Percentiles rank a stretch among this genome's conserved stretches.
Conservation (phyloP, 2,888 invertebrate species). For the Diachrysia chrysitis region DNA sequence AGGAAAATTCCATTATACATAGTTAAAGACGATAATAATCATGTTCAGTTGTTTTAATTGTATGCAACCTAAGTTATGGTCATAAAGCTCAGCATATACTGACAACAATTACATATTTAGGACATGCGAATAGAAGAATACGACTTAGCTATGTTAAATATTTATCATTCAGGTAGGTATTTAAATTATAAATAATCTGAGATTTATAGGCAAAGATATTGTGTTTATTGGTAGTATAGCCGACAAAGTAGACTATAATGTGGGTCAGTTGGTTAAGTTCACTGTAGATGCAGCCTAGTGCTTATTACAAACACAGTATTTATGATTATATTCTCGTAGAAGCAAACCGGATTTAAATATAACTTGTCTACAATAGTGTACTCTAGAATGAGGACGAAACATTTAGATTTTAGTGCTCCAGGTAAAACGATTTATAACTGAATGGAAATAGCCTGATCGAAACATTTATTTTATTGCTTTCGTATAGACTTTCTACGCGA, state of each 20-base stretch:
- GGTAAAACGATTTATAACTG: conserved; percentile 33
- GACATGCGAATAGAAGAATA: not conserved
- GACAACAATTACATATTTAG: not conserved
- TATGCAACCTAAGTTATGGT: no score
- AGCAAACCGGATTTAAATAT: conserved; percentile 60
- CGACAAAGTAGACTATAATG: conserved; percentile 44
- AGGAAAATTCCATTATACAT: no score
- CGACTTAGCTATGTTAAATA: not conserved
- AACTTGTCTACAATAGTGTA: conserved; percentile 58
- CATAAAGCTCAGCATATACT: no score
- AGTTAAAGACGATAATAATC: no score
- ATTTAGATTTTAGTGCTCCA: conserved; percentile 44
- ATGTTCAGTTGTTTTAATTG: no score
- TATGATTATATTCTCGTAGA: conserved; percentile 54
- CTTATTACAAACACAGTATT: conserved; percentile 60
- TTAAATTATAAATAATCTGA: no score
- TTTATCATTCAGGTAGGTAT: not conserved
- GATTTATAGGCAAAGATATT: not conserved
- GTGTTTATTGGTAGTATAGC: conserved; percentile 8
- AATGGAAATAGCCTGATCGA: conserved; percentile 30
- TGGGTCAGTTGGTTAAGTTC: conserved; percentile 53
- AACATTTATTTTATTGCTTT: conserved; percentile 11
- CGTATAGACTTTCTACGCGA: conserved; percentile 23
- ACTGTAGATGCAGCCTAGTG: conserved; percentile 50
- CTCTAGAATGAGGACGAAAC: conserved; percentile 54